A percentile compares a stretch with the other conserved stretches of the same genome.
These are phyloP conservation scores for Oikopleura dioica DNA, from an alignment of 23 tunicate genomes.

Conservation along the genomic window DNA sequence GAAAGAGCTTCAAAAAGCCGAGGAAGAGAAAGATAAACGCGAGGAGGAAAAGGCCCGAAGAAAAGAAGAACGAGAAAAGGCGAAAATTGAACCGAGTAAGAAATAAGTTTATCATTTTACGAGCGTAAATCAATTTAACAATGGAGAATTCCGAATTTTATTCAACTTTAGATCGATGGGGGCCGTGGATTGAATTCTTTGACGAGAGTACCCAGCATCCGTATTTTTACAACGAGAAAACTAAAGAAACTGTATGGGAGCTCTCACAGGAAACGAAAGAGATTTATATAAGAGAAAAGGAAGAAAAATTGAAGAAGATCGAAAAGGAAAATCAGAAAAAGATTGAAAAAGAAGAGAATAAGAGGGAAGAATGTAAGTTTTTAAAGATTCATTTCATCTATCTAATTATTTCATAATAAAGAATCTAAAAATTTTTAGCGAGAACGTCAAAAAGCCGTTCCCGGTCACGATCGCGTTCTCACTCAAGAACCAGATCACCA, in stretches of 20 bases:
- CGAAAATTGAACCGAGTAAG: slow-evolving; percentile 14
- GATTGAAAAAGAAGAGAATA: too few relatives aligned
- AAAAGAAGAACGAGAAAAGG: not conserved
- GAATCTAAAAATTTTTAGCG: too few relatives aligned
- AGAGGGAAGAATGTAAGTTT: too few relatives aligned
- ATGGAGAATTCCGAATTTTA: not conserved
- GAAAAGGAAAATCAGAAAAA: too few relatives aligned
- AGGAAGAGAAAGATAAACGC: not conserved
- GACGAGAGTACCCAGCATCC: not conserved
- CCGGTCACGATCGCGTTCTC: not conserved
- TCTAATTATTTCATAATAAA: too few relatives aligned
- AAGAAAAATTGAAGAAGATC: too few relatives aligned
- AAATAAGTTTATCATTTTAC: too few relatives aligned
- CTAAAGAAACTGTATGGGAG: slow-evolving; percentile 7
- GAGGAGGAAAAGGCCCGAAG: not conserved
- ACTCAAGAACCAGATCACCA: too few relatives aligned
- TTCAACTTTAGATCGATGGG: slow-evolving; percentile 1
- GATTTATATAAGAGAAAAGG: too few relatives aligned
- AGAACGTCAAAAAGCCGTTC: not conserved
- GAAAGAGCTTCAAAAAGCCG: not conserved
- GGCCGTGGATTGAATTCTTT: slow-evolving; percentile 12
- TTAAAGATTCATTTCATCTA: too few relatives aligned
- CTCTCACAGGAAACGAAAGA: not conserved
- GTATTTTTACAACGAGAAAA: not conserved
- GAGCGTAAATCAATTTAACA: too few relatives aligned